A percentile compares a stretch with the other conserved stretches of the same genome.
phyloP scores from a whole-genome alignment of 2,888 invertebrate species.

The Drosophila sordidapex region DNA sequence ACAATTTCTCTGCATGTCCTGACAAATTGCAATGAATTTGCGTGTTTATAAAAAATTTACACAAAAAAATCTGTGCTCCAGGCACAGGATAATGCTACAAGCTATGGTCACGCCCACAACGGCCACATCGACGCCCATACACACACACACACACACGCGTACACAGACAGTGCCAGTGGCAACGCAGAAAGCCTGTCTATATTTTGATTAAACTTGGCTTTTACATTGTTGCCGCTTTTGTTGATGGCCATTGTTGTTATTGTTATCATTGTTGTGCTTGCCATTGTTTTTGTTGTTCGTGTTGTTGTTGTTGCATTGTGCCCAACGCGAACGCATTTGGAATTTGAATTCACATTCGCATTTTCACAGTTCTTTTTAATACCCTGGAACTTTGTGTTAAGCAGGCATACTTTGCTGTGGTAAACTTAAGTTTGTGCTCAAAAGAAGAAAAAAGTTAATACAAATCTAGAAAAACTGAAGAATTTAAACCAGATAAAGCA shows the following conservation, averaged over 20 bases:
- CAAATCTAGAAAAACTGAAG: background rate
- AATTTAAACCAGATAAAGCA: fast-evolving
- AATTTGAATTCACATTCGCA: constrained; percentile 55
- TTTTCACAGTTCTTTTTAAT: constrained; percentile 37
- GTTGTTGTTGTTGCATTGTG: constrained; percentile 28
- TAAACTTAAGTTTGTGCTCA: background rate
- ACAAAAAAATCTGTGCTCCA: constrained; percentile 55
- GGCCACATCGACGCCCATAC: constrained; percentile 27
- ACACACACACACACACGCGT: constrained; percentile 1
- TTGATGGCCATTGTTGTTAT: constrained; percentile 49
- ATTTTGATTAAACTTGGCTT: constrained; percentile 80
- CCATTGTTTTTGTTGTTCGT: constrained; percentile 28
- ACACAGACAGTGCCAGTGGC: background rate
- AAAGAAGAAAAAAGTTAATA: no score
- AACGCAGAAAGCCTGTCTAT: constrained; percentile 36
- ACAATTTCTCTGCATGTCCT: constrained; percentile 40
- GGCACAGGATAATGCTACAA: background rate
- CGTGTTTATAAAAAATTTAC: constrained; percentile 75
- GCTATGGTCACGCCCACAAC: constrained; percentile 5
- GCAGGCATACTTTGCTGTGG: background rate
- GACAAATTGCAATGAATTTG: constrained; percentile 69
- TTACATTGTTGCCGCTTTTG: constrained; percentile 63
- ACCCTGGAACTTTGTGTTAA: constrained; percentile 7
- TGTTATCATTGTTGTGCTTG: constrained; percentile 11
- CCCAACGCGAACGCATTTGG: constrained; percentile 49